Evolutionary conservation across 1,140 invertebrate species (phyloP).

Genomic region (Drosophila varians): DNA sequence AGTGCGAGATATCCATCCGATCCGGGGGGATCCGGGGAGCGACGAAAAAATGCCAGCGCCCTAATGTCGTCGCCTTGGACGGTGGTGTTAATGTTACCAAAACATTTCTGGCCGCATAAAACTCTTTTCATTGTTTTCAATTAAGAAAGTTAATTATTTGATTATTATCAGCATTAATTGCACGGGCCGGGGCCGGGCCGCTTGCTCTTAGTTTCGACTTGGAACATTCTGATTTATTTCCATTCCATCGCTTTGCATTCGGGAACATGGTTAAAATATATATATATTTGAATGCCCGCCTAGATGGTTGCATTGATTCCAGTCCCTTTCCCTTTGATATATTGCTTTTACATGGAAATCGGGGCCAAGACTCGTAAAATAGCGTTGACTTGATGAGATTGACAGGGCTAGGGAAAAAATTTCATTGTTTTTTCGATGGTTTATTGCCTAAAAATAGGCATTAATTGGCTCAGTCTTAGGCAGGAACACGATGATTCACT

Average conservation of each 20-base stretch:
- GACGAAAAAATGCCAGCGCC: constrained; percentile 25
- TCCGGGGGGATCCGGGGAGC: neutral
- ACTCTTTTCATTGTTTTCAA: constrained; percentile 80
- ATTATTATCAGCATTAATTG: constrained; percentile 79
- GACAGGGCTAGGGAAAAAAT: constrained; percentile 15
- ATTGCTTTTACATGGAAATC: constrained; percentile 53
- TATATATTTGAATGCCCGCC: constrained; percentile 54
- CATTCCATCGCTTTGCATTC: constrained; percentile 33
- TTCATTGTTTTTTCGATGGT: constrained; percentile 20
- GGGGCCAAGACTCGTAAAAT: constrained; percentile 35
- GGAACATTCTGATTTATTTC: constrained; percentile 63
- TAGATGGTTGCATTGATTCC: constrained; percentile 48
- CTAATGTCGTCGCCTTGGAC: constrained; percentile 36
- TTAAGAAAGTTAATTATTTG: constrained; percentile 82
- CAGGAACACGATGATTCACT: neutral
- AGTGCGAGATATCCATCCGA: constrained; percentile 3
- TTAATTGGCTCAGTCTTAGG: constrained; percentile 13
- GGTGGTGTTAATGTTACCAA: constrained; percentile 79
- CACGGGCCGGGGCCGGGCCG: constrained; percentile 21
- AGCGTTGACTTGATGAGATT: constrained; percentile 22
- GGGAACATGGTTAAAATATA: neutral
- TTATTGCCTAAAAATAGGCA: constrained; percentile 21
- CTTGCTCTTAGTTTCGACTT: constrained; percentile 14
- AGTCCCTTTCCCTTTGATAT: constrained; percentile 39
- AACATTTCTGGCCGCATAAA: constrained; percentile 60